A percentile compares a stretch with the other conserved stretches of the same genome.
These are phyloP conservation scores for Puntigrus tetrazona DNA, from an alignment of 2,113 vertebrate species.

Conservation along the genomic window DNA sequence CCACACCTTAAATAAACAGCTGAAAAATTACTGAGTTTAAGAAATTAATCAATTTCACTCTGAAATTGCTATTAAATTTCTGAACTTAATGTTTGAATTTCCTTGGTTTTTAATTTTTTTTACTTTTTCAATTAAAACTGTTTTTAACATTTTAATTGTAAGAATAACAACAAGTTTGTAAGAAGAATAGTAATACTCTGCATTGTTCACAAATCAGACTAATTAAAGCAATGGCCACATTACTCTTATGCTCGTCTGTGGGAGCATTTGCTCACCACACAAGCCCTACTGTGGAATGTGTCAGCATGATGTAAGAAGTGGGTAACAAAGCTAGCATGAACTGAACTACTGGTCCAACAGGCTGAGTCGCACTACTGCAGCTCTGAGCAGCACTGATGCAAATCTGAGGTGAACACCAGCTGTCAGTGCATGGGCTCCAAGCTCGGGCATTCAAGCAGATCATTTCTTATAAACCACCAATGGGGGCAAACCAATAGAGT, in stretches of 20 bases:
- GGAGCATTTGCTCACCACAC: conserved; percentile 25
- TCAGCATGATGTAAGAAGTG: conserved; percentile 45
- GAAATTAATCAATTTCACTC: too few relatives aligned
- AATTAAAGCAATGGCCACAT: conserved; percentile 22
- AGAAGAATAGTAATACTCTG: too few relatives aligned
- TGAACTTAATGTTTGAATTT: too few relatives aligned
- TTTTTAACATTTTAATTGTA: neutral
- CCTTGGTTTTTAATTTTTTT: too few relatives aligned
- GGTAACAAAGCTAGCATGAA: conserved; percentile 41
- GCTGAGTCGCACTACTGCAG: conserved; percentile 28
- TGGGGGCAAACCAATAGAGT: neutral
- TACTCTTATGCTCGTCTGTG: conserved; percentile 17
- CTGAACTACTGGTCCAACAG: conserved; percentile 45
- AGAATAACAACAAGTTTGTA: neutral
- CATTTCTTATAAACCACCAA: conserved; percentile 1
- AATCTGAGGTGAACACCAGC: conserved; percentile 40
- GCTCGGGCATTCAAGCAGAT: neutral
- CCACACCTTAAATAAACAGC: too few relatives aligned
- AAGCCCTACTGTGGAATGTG: conserved; percentile 39
- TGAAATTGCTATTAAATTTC: too few relatives aligned
- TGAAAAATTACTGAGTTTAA: too few relatives aligned
- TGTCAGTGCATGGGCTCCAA: neutral
- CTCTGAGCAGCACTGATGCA: conserved; percentile 7
- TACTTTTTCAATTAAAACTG: neutral
- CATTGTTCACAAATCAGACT: conserved; percentile 18